These are phyloP conservation scores for Drosophila nikananu DNA, from an alignment of 1,140 invertebrate species.

Conservation along the genomic window DNA sequence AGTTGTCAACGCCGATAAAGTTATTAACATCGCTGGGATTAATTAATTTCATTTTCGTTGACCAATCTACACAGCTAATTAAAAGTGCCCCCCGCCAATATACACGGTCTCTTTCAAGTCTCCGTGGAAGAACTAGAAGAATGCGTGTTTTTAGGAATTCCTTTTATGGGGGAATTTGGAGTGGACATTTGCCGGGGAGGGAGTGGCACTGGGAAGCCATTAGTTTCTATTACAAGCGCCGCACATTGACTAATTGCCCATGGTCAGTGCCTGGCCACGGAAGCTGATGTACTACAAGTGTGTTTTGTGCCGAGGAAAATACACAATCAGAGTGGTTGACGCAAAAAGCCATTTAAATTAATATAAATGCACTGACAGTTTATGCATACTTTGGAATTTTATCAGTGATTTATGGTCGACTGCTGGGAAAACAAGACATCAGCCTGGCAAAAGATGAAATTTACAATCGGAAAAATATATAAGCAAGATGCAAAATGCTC, in stretches of 20 bases:
- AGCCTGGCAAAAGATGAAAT: conserved; percentile 25
- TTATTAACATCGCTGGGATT: conserved; percentile 65
- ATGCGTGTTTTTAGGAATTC: conserved; percentile 52
- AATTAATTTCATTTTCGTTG: conserved; percentile 71
- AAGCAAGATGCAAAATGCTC: conserved; percentile 16
- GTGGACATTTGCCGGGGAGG: neutral
- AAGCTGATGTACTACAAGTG: conserved; percentile 28
- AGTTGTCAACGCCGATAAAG: conserved; percentile 66
- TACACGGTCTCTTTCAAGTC: conserved; percentile 50
- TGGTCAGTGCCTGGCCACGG: conserved; percentile 51
- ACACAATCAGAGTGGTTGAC: conserved; percentile 30
- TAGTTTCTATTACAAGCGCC: conserved; percentile 68
- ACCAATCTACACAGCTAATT: conserved; percentile 53
- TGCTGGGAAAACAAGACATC: conserved; percentile 46
- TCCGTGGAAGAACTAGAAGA: conserved; percentile 14
- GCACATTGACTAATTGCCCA: conserved; percentile 63
- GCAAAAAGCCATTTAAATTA: conserved; percentile 39
- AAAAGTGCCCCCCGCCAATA: conserved; percentile 30
- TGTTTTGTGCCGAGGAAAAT: conserved; percentile 16
- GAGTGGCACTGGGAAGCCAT: conserved; percentile 27
- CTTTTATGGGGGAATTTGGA: conserved; percentile 49
- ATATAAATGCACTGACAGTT: conserved; percentile 59
- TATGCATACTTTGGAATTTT: conserved; percentile 48
- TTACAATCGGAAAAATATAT: conserved; percentile 45
- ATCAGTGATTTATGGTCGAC: conserved; percentile 66